A percentile compares a stretch with the other conserved stretches of the same genome.
Conservation (phyloP, 2,113 vertebrate species). For the Atlantisia rogersi region DNA sequence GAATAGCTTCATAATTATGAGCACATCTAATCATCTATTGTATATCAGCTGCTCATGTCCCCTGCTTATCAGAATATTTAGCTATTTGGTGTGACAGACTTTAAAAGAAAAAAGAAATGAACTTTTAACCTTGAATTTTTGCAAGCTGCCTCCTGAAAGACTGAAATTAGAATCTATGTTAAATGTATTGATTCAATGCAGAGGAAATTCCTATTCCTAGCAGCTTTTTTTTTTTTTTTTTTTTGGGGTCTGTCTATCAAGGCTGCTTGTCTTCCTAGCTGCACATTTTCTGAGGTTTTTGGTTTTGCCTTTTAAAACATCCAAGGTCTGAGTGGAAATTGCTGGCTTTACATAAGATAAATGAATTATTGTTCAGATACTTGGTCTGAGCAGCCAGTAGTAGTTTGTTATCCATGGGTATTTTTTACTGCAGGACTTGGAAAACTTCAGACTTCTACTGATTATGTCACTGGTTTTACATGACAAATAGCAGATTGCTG, state of each 20-base stretch:
- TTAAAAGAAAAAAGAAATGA: not conserved
- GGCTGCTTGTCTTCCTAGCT: not conserved
- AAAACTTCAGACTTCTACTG: conserved; percentile 51
- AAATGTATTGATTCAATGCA: not conserved
- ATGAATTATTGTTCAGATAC: not conserved
- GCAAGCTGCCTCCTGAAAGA: conserved; percentile 15
- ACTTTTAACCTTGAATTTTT: conserved; percentile 66
- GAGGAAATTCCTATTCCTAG: conserved; percentile 1
- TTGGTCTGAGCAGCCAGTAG: not conserved
- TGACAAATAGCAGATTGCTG: not conserved
- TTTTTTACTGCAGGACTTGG: conserved; percentile 1
- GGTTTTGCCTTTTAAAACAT: not conserved
- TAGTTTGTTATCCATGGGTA: not conserved
- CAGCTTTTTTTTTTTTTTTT: not conserved
- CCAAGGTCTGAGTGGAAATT: not conserved
- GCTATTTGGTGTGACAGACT: not conserved
- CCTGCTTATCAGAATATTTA: not conserved
- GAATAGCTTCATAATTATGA: not conserved
- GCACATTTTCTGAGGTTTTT: not conserved
- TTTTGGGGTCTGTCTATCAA: not conserved
- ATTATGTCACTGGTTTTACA: conserved; percentile 18
- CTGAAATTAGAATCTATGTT: not conserved
- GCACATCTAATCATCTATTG: not conserved
- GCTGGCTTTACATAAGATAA: not conserved
- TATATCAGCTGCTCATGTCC: not conserved